Evolutionary conservation across 2,888 invertebrate genomes (phyloP).

Genomic region (Ecdyonurus torrentis): DNA sequence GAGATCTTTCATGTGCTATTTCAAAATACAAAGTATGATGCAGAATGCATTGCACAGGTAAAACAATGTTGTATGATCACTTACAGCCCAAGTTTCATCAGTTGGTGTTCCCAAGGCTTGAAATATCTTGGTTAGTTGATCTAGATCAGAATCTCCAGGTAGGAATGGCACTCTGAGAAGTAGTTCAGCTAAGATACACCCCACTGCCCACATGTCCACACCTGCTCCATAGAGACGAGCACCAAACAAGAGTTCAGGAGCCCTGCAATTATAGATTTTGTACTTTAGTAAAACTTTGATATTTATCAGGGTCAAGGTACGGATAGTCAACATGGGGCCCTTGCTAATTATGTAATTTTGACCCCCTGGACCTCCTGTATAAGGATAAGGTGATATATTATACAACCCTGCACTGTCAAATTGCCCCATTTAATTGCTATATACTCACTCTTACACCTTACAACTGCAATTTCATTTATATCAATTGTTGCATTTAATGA

Average conservation of each 20-base stretch:
- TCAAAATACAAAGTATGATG: conserved; percentile 11
- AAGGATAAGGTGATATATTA: too few species aligned
- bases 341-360: too few species aligned
- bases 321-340: background rate
- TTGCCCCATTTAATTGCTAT: too few species aligned
- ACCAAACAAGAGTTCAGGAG: conserved; percentile 90
- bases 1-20: conserved; percentile 48
- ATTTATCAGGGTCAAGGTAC: background rate
- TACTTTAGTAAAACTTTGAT: background rate
- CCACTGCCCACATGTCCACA: conserved; percentile 98
- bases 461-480: too few species aligned
- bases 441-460: too few species aligned
- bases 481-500: too few species aligned
- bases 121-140: conserved; percentile 91
- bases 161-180: conserved; percentile 81
- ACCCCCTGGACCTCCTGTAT: too few species aligned
- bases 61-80: too few species aligned
- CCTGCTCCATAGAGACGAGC: conserved; percentile 89
- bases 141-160: conserved; percentile 92
- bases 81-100: conserved; percentile 80
- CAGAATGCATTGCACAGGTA: too few species aligned
- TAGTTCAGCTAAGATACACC: conserved; percentile 93
- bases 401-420: too few species aligned
- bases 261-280: conserved; percentile 28
- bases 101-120: conserved; percentile 87